Base-by-base conservation (phyloP, 2,113 vertebrate genomes). In the Mesocricetus auratus region DNA sequence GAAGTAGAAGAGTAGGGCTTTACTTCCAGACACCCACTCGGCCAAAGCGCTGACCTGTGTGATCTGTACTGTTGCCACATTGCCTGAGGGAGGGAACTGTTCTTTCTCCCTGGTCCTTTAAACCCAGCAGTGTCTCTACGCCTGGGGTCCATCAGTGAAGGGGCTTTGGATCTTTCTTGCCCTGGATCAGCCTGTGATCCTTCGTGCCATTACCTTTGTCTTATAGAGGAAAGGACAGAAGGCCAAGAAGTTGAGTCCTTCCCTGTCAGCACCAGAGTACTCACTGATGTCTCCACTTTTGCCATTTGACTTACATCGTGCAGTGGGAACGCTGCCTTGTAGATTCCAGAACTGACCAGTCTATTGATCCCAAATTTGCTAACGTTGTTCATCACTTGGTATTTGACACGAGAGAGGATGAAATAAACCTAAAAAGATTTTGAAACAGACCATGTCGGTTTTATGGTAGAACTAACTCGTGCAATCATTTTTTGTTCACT, bases 291-390 rank as follows among this genome's bases (percentile, higher is more conserved):
- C 53, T 58, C 87, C 21, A 24, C 26, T 56, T 89, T 42, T 79
- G 93, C 36, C n/a, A 50, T 17, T 8, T 5, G n/a, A 98, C 99
- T 99, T 99, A 99, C 99, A 4, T 99, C 99, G 79, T 99, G 99
- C 60, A 99, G 99, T 74, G 99, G 99, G 98, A 99, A 99, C 8
- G 99, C 99, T 1, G 99, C 99, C 96, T 99, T 99, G 98, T 99
- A 99, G 93, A 99, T 99, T 5, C 99, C 99, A 77, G 98, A 89
- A 88, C 98, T 99, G 86, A 99, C 97, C 60, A 99, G 98, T 91
- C 99, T 99, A 92, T 97, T 99, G 98, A 99, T 99, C 73, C 99
- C 99, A 98, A 99, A 99, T 97, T 99, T 99, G 95, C 98, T 99
- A 42, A 98, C 95, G 3, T 94, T 98, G 42, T 98, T 98, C 96